Conservation (phyloP, 2,113 vertebrate species). For the Rhinopomastus cyanomelas region DNA sequence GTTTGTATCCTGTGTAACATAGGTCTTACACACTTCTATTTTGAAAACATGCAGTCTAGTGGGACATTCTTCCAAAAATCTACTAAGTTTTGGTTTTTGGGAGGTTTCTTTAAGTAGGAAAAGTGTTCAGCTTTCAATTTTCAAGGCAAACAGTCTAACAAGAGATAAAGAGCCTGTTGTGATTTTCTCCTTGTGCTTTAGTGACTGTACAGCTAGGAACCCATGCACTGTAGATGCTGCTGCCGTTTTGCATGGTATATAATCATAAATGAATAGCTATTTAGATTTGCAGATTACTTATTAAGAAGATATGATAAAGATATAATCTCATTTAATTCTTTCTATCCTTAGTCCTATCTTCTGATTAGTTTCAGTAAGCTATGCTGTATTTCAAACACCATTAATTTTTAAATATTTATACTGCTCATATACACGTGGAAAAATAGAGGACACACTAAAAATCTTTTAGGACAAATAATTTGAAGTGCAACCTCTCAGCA, state of each 20-base stretch:
- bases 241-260: constrained; percentile 27
- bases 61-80: not conserved
- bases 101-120: not conserved
- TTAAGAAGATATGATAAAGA: constrained; percentile 55
- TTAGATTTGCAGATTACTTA: constrained; percentile 55
- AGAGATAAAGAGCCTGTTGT: not conserved
- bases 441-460: not conserved
- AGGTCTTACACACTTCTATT: not conserved
- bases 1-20: not conserved
- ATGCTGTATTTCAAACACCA: not conserved
- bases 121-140: not conserved
- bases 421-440: not conserved
- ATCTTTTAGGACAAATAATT: not conserved
- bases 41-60: not conserved
- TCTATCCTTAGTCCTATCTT: constrained; percentile 36
- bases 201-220: not conserved
- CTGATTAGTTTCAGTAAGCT: constrained; percentile 42
- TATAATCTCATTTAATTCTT: constrained; percentile 55
- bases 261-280: constrained; percentile 45
- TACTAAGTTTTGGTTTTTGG: too few relatives aligned
- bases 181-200: not conserved
- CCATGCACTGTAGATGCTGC: not conserved
- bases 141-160: not conserved
- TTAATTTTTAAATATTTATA: not conserved
- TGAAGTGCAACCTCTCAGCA: not conserved